These are phyloP conservation scores for Callithrix jacchus DNA, from an alignment of 2,113 vertebrate genomes.

Conservation along the genomic window DNA sequence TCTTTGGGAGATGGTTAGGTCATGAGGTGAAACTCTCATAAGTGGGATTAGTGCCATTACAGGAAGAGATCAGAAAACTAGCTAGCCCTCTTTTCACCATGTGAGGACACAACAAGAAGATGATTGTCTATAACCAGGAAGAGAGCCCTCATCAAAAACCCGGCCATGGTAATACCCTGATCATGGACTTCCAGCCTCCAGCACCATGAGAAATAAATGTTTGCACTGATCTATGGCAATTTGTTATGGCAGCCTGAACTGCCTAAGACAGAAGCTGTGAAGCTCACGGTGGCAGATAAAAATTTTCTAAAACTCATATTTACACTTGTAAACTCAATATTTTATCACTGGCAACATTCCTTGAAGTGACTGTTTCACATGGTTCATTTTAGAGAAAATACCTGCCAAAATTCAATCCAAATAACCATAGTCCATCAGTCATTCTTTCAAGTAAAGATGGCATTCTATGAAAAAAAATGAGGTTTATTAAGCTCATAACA, in stretches of 20 bases:
- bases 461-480: neutral
- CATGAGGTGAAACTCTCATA: neutral
- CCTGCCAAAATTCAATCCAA: neutral
- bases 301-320: constrained; percentile 1
- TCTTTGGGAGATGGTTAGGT: neutral
- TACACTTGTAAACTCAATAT: neutral
- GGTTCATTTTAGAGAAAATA: neutral
- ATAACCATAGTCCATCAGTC: neutral
- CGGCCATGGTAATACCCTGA: neutral
- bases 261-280: neutral
- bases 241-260: neutral
- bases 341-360: neutral
- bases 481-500: neutral
- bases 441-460: neutral
- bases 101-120: neutral
- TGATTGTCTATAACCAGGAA: neutral
- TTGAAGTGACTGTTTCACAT: neutral
- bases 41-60: neutral
- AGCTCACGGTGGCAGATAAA: neutral
- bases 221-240: neutral
- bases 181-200: neutral
- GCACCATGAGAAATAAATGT: neutral
- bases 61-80: neutral
- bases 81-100: neutral
- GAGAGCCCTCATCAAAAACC: neutral